Evolutionary conservation across 2,888 invertebrate species (phyloP), one percentile per base, ranked within the genome.

Genomic region (Plagodis dolabraria): DNA sequence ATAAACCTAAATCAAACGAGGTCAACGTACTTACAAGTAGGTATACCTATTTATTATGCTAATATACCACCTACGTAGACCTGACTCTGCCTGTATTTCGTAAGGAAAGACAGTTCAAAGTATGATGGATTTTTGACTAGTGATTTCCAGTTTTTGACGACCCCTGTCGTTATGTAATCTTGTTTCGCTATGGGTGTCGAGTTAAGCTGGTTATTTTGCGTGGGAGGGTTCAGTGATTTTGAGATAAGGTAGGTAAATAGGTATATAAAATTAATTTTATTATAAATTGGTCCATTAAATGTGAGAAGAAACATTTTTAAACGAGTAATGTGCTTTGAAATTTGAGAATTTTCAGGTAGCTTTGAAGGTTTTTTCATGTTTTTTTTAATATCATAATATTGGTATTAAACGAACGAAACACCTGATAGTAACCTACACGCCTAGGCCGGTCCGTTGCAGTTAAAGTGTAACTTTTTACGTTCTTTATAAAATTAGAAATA

Each of bases 1-100:
- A 43, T 54, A 34, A 52, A 52, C 47, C 11, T 43, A 47, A 56
- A 48, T 52, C 52, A 44, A 52, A 48, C 36, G 35, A 44, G 58
- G 58, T 59, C 53, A 50, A 11, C 35, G 58, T 33, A 42, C 53
- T 42, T 8, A 38, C 0, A 36, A 6, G 4, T 10, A 40, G 10
- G 10, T 40, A n/a, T 47, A 48, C 47, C 42, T 42, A 42, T 42
- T 47, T 46, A 46, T 33, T 49, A 33, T 47, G 11, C 7, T 8
- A 33, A 33, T n/a, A 33, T 34, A 35, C 58, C 46, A 53, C 6
- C n/a, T 35, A 9, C 6, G 35, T 1, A 42, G 53, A 50, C 36
- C 58, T 50, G 5, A 46, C 5, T 6, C 0, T 5, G n/a, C n/a
- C 4, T 2, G n/a, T 5, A 12, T 12, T 22, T 33, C 0, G 5